These are phyloP conservation scores for Peromyscus polionotus DNA, from an alignment of 2,113 vertebrate genomes.

Conservation along the genomic window DNA sequence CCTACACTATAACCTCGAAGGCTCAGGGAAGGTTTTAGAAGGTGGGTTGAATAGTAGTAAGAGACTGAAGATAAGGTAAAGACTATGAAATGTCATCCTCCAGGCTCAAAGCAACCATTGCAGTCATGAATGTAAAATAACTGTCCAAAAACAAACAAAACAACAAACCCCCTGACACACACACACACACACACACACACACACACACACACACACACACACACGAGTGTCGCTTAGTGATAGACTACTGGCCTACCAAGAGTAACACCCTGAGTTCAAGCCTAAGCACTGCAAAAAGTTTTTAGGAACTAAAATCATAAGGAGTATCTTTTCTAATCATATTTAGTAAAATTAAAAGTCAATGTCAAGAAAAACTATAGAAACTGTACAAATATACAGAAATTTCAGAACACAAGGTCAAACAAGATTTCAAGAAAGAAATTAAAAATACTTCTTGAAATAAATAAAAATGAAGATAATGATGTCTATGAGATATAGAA, in stretches of 20 bases:
- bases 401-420: neutral
- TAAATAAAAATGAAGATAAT: neutral
- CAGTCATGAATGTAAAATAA: neutral
- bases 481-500: neutral
- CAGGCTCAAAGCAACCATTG: neutral
- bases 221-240: neutral
- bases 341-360: neutral
- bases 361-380: neutral
- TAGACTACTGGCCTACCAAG: neutral
- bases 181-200: neutral
- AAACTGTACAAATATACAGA: neutral
- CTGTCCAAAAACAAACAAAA: neutral
- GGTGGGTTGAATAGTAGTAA: neutral
- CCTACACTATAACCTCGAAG: neutral
- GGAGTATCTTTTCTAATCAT: neutral
- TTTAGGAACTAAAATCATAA: neutral
- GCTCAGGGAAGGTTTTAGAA: neutral
- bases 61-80: neutral
- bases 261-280: neutral
- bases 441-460: constrained; percentile 1
- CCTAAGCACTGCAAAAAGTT: neutral
- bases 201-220: neutral
- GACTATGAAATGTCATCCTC: neutral
- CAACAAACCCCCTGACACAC: neutral
- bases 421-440: neutral